A percentile compares a stretch with the other conserved stretches of the same genome.
Evolutionary conservation across 35 echinoderm and acorn worm species (phyloP).

Genomic region (Eucidaris tribuloides): DNA sequence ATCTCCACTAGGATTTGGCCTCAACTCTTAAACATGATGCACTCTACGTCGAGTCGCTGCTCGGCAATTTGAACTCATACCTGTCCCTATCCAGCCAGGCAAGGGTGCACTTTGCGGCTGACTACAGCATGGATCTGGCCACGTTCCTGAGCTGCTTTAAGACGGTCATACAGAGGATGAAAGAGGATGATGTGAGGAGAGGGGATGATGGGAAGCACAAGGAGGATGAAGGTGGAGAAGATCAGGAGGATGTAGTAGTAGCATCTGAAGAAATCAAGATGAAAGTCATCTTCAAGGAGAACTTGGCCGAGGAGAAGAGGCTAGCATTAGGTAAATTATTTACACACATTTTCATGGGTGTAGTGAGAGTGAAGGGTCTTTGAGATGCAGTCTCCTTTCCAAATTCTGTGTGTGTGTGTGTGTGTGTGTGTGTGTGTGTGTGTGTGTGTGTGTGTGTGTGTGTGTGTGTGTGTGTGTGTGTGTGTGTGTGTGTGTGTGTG

Average conservation of each 20-base stretch:
- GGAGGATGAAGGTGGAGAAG: constrained; percentile 26
- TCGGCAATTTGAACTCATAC: constrained; percentile 47
- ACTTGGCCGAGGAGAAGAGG: constrained; percentile 61
- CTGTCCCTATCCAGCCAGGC: constrained; percentile 19
- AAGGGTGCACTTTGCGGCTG: constrained; percentile 78
- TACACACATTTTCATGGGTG: neutral
- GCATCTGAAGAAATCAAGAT: constrained; percentile 36
- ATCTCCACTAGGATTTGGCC: constrained; percentile 30
- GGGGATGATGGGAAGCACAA: neutral
- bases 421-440: no score
- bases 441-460: no score
- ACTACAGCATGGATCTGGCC: constrained; percentile 56
- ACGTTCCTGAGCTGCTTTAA: constrained; percentile 87
- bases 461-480: no score
- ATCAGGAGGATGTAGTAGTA: constrained; percentile 20
- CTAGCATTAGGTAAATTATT: constrained; percentile 61
- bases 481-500: no score
- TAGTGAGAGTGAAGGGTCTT: no score
- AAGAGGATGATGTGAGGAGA: neutral
- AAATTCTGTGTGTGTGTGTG: no score
- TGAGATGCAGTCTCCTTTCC: neutral
- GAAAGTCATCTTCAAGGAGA: constrained; percentile 49
- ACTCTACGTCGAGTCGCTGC: constrained; percentile 6
- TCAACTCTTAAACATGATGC: constrained; percentile 19
- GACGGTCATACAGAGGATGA: constrained; percentile 35